Evolutionary conservation across 1,140 invertebrate genomes (phyloP).

Genomic region (Hypothenemus hampei): DNA sequence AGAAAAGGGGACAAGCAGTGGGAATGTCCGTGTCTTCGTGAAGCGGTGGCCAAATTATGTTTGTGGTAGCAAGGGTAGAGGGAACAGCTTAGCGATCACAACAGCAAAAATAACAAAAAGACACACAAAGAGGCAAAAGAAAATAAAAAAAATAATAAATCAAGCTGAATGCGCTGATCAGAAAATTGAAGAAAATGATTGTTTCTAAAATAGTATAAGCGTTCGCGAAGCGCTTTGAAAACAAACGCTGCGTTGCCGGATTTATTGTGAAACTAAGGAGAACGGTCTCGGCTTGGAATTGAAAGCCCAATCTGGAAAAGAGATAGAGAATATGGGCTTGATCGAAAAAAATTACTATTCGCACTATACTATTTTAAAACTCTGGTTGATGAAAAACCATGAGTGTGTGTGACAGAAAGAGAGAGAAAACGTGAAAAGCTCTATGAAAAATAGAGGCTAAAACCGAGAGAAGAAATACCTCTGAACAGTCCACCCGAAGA

Average conservation of each 20-base stretch:
- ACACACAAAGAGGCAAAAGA: slow-evolving; percentile 7
- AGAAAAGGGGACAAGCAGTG: slow-evolving; percentile 42
- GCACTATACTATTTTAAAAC: slow-evolving; percentile 32
- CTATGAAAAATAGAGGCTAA: slow-evolving; percentile 15
- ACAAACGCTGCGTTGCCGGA: slow-evolving; percentile 8
- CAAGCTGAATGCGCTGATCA: not conserved
- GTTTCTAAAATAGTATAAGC: slow-evolving; percentile 30
- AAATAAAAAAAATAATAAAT: slow-evolving; percentile 13
- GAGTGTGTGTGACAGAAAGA: not conserved
- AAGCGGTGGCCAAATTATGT: slow-evolving; percentile 56
- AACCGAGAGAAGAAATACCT: slow-evolving; percentile 42
- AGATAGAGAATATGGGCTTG: slow-evolving; percentile 48
- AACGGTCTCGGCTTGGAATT: slow-evolving; percentile 60
- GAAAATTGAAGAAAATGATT: no score
- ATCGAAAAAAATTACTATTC: not conserved
- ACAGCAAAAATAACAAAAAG: slow-evolving; percentile 39
- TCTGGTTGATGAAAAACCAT: no score
- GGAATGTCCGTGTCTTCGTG: slow-evolving; percentile 41
- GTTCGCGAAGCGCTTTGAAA: slow-evolving; percentile 4
- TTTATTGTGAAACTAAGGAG: slow-evolving; percentile 54
- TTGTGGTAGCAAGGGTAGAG: slow-evolving; percentile 53
- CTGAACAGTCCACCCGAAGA: slow-evolving; percentile 41
- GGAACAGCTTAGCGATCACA: no score
- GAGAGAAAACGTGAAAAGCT: slow-evolving; percentile 17
- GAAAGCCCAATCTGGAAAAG: slow-evolving; percentile 61